phyloP scores from a whole-genome alignment of 2,888 invertebrate genomes.

The Acanthosoma haemorrhoidale region DNA sequence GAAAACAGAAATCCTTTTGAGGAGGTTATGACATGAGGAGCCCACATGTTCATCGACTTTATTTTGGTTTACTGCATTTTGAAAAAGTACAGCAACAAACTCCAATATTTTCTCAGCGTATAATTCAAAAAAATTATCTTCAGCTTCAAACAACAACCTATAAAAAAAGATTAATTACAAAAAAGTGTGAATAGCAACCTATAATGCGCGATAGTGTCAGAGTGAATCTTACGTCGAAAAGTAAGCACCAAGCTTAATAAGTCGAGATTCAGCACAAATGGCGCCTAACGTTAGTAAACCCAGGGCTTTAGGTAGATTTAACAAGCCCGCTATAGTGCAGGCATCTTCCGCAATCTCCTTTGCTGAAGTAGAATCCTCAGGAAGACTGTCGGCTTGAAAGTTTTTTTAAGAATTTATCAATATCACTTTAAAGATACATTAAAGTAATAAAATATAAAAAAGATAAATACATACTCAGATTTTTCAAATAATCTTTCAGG shows the following conservation, averaged over 20 bases:
- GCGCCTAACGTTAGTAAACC: neutral
- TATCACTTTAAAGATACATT: neutral
- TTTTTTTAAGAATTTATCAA: too few species aligned
- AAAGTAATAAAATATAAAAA: neutral
- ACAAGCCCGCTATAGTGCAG: neutral
- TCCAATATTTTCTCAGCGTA: conserved; percentile 10
- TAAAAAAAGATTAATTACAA: neutral
- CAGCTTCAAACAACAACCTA: neutral
- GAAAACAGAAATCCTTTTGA: neutral
- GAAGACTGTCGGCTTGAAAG: conserved; percentile 1
- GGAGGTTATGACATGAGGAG: neutral
- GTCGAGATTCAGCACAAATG: neutral
- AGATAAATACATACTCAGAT: neutral
- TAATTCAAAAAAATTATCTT: neutral
- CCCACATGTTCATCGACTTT: neutral
- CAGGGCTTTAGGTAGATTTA: neutral
- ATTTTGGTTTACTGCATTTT: neutral
- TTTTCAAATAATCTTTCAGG: neutral
- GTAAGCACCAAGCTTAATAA: neutral
- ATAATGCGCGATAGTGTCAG: neutral
- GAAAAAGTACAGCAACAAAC: neutral
- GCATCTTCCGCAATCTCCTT: conserved; percentile 10
- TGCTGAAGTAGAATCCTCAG: neutral
- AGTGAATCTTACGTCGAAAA: neutral
- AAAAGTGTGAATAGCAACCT: neutral